These are phyloP conservation scores for Helicoverpa armigera DNA, from an alignment of 1,140 invertebrate genomes.

Conservation along the genomic window DNA sequence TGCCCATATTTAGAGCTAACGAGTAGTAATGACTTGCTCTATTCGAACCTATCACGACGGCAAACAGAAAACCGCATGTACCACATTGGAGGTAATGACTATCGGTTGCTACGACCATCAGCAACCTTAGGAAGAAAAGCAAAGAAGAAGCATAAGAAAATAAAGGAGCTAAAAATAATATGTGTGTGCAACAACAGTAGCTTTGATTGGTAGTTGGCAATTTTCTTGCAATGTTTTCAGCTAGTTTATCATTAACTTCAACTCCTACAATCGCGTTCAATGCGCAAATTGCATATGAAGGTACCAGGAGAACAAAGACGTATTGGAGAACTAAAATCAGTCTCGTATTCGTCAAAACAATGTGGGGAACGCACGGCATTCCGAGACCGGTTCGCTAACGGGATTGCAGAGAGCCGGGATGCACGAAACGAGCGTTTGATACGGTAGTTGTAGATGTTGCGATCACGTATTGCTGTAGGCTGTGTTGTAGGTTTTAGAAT, in stretches of 20 bases:
- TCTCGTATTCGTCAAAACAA: conserved; percentile 59
- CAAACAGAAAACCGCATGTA: conserved; percentile 22
- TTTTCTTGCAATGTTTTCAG: not conserved
- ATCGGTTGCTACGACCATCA: not conserved
- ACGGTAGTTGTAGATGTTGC: conserved; percentile 56
- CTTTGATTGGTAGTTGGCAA: not conserved
- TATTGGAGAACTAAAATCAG: conserved; percentile 53
- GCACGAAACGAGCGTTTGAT: conserved; percentile 62
- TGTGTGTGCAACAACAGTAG: not conserved
- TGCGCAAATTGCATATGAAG: conserved; percentile 8
- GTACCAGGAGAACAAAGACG: conserved; percentile 39
- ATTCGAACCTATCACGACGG: conserved; percentile 19
- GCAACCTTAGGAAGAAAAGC: not conserved
- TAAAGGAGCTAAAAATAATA: not conserved
- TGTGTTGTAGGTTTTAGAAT: not conserved
- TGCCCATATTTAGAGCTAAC: conserved; percentile 9
- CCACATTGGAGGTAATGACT: not conserved
- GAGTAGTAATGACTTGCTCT: not conserved
- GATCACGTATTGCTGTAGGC: conserved; percentile 35
- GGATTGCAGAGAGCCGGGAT: conserved; percentile 61
- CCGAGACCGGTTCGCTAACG: conserved; percentile 69
- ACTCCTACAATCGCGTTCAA: not conserved
- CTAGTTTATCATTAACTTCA: not conserved
- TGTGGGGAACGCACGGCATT: conserved; percentile 65
- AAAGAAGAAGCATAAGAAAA: not conserved